Conservation (phyloP, 2,797 vertebrate genomes). For the Taeniopygia guttata region DNA sequence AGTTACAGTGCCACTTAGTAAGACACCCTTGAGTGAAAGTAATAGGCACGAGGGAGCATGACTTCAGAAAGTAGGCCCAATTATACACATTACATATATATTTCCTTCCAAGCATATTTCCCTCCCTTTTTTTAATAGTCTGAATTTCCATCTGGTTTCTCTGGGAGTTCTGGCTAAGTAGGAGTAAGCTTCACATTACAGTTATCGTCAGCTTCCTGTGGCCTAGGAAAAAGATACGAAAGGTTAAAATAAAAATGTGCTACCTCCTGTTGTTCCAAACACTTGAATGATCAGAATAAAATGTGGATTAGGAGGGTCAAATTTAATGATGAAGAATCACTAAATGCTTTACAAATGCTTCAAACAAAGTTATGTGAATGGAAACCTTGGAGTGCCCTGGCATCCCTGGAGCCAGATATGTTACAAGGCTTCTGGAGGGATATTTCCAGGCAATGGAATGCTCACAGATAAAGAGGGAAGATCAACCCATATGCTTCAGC, state of each 20-base stretch:
- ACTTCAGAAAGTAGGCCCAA: conserved; percentile 3
- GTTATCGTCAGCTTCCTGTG: neutral
- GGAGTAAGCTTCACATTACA: neutral
- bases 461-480: neutral
- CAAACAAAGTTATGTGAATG: neutral
- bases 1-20: conserved; percentile 38
- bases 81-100: neutral
- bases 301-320: neutral
- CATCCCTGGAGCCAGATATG: neutral
- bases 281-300: neutral
- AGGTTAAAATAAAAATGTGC: neutral
- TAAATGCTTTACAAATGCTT: neutral
- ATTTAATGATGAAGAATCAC: neutral
- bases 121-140: neutral
- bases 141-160: neutral
- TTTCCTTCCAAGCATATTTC: neutral
- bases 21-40: conserved; percentile 36
- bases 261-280: neutral
- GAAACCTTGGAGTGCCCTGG: neutral
- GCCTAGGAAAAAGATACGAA: neutral
- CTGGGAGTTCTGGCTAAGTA: neutral
- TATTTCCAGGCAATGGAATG: neutral
- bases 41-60: neutral
- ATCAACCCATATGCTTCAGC: neutral
- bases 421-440: neutral